Evolutionary conservation across 2,888 invertebrate species (phyloP), one percentile per base, ranked within the genome.

Genomic region (Sipha maydis): DNA sequence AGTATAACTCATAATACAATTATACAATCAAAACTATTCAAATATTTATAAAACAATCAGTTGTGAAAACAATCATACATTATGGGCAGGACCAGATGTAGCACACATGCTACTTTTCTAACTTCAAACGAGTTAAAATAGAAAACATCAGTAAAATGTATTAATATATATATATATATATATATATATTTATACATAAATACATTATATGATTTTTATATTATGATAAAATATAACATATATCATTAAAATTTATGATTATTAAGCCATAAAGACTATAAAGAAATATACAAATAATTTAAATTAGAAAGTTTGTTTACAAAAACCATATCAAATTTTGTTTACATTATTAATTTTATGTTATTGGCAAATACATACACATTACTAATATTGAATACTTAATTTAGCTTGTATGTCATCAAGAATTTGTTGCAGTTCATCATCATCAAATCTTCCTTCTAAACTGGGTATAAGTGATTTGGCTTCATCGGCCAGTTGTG

Each of bases 341-440:
- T 31, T 71, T 31, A 69, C 8, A 71, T 14, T n/a, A n/a, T n/a
- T n/a, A 71, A 71, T 71, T 17, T 71, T 31, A 31, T n/a, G 31
- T 31, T 31, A 28, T 28, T 31, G 17, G 2, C 31, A 71, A 17
- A 11, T 8, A 48, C 14, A 48, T 48, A 75, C 9, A 75, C 9
- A 54, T 54, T 48, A 78, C 93, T 93, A 98, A 93, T 98, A 98
- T 92, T 99, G 99, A 92, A 99, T 96, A 92, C 99, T 99, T 91
- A 98, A 94, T 92, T 99, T 99, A 0, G 98, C 98, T 92, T 99
- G 98, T 92, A 99, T 98, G 92, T 99, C 99, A 92, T 99, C 99
- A 89, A 99, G 93, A 91, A 99, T 95, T 91, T 98, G 96, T 91
- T 98, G 94, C n/a, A 99, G 93, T 92, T 99, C 99, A 92, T 99